phyloP scores from a whole-genome alignment of 2,113 vertebrate species.

The Semnornis frantzii region DNA sequence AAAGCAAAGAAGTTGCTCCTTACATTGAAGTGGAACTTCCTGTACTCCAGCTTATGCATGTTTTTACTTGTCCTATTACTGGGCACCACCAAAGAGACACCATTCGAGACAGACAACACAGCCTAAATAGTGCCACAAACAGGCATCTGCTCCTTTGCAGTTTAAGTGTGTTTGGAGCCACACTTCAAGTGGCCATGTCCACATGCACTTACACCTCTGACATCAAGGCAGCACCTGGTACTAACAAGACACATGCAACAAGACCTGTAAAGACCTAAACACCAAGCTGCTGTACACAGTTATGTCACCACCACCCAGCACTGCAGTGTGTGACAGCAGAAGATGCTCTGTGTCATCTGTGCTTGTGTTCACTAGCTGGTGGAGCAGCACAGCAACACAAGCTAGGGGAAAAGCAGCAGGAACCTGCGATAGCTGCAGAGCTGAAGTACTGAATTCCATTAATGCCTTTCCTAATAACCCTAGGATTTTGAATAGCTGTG shows the following conservation, averaged over 20 bases:
- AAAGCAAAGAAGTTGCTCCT: too few relatives aligned
- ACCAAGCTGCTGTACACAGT: accelerated
- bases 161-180: not conserved
- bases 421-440: not conserved
- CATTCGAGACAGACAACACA: not conserved
- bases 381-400: accelerated
- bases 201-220: accelerated
- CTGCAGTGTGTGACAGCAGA: accelerated
- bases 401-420: not conserved
- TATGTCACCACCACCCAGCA: too few relatives aligned
- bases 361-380: accelerated
- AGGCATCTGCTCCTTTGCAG: accelerated
- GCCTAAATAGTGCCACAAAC: accelerated
- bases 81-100: too few relatives aligned
- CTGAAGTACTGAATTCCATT: not conserved
- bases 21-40: too few relatives aligned
- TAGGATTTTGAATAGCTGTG: not conserved
- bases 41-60: too few relatives aligned
- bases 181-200: not conserved
- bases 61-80: too few relatives aligned
- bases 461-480: not conserved
- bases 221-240: accelerated
- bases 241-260: accelerated
- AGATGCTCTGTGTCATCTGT: accelerated
- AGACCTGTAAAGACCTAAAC: not conserved